These are phyloP conservation scores for Rhopalosiphum padi DNA, from an alignment of 1,140 invertebrate genomes.

Conservation along the genomic window DNA sequence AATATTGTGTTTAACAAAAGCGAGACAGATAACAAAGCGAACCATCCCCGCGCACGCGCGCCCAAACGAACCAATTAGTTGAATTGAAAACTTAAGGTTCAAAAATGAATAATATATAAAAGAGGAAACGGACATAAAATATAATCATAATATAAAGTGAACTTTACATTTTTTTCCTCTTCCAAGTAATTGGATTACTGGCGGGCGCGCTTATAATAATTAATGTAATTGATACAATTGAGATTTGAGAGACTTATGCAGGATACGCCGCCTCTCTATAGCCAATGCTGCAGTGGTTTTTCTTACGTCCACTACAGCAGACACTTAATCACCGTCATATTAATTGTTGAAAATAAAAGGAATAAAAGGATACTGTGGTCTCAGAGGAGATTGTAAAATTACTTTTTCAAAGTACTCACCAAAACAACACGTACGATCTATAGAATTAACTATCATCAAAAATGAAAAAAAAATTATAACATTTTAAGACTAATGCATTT, in stretches of 20 bases:
- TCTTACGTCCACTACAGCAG: background rate
- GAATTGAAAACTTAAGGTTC: constrained; percentile 42
- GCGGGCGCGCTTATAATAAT: background rate
- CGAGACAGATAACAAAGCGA: background rate
- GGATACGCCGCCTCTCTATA: background rate
- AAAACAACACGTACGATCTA: background rate
- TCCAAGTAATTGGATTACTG: background rate
- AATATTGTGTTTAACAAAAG: constrained; percentile 30
- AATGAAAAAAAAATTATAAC: background rate
- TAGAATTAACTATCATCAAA: background rate
- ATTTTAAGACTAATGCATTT: background rate
- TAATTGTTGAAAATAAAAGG: background rate
- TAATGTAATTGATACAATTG: constrained; percentile 4
- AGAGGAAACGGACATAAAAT: background rate
- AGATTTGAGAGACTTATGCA: background rate
- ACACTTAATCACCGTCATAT: background rate
- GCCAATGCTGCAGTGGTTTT: background rate
- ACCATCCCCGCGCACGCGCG: background rate
- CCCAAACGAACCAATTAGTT: constrained; percentile 41
- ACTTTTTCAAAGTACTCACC: background rate
- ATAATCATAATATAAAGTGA: background rate
- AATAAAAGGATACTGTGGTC: background rate
- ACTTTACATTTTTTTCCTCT: background rate
- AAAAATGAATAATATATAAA: constrained; percentile 35
- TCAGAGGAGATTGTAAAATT: background rate